Conservation (phyloP, 2,797 vertebrate genomes). For the Anas bernieri region DNA sequence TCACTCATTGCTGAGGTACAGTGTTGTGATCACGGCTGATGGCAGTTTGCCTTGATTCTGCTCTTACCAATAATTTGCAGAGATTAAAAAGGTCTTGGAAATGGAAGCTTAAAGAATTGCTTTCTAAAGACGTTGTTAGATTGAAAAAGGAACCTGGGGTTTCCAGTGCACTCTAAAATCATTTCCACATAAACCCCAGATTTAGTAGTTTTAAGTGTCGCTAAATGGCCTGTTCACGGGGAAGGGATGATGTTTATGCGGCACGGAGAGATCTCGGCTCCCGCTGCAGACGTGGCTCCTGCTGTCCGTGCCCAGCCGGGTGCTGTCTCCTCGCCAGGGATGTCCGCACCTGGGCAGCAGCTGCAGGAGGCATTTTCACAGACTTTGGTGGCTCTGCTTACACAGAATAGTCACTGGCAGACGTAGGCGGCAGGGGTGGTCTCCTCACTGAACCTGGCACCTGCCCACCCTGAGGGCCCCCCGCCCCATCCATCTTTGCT, state of each 20-base stretch:
- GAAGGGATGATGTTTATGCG: neutral
- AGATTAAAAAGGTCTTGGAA: slow-evolving; percentile 68
- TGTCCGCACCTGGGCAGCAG: neutral
- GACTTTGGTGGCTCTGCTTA: too few species aligned
- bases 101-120: slow-evolving; percentile 54
- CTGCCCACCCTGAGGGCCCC: fast-evolving
- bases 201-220: slow-evolving; percentile 34
- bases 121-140: slow-evolving; percentile 38
- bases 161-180: slow-evolving; percentile 45
- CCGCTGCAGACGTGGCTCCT: neutral
- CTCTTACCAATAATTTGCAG: slow-evolving; percentile 63
- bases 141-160: slow-evolving; percentile 29
- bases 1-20: neutral
- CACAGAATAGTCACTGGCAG: fast-evolving
- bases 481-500: fast-evolving
- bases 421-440: fast-evolving
- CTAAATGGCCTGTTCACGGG: neutral
- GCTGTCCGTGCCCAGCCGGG: neutral
- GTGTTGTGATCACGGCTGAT: neutral
- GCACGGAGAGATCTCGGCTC: neutral
- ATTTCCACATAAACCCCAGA: slow-evolving; percentile 27
- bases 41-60: slow-evolving; percentile 30
- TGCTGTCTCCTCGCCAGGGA: neutral
- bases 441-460: neutral
- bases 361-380: neutral